Conservation (phyloP, 2,113 vertebrate genomes). For the Notarius lentiginosus region DNA sequence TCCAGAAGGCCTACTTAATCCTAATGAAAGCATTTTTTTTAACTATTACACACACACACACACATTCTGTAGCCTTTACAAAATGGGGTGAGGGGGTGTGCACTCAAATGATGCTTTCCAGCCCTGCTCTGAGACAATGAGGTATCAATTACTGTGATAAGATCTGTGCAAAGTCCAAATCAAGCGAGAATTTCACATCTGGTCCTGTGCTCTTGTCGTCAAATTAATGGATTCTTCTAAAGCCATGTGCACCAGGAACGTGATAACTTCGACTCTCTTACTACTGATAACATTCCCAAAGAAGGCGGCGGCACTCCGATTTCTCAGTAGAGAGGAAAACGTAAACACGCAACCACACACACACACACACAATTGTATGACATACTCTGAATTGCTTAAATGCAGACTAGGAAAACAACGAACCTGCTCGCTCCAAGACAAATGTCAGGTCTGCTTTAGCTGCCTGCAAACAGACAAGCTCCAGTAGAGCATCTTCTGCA, state of each 20-base stretch:
- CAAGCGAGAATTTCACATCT: constrained; percentile 85
- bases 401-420: constrained; percentile 40
- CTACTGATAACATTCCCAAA: constrained; percentile 65
- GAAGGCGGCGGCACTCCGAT: constrained; percentile 31
- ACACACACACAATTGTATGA: constrained; percentile 21
- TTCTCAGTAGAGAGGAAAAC: constrained; percentile 39
- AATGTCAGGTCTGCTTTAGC: constrained; percentile 47
- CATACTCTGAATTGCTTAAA: constrained; percentile 33
- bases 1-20: constrained; percentile 38
- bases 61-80: constrained; percentile 37
- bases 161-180: constrained; percentile 81
- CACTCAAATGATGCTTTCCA: constrained; percentile 60
- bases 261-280: constrained; percentile 72
- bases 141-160: constrained; percentile 84
- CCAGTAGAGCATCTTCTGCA: constrained; percentile 28
- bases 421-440: constrained; percentile 49
- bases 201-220: constrained; percentile 79
- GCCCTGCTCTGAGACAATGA: constrained; percentile 69
- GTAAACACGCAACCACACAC: constrained; percentile 34
- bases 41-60: constrained; percentile 43
- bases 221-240: constrained; percentile 72
- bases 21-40: constrained; percentile 51
- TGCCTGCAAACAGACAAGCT: constrained; percentile 22
- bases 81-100: constrained; percentile 23
- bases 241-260: constrained; percentile 58